Base-by-base conservation (phyloP, 2,797 vertebrate species). In the Arrhamphus sclerolepis region DNA sequence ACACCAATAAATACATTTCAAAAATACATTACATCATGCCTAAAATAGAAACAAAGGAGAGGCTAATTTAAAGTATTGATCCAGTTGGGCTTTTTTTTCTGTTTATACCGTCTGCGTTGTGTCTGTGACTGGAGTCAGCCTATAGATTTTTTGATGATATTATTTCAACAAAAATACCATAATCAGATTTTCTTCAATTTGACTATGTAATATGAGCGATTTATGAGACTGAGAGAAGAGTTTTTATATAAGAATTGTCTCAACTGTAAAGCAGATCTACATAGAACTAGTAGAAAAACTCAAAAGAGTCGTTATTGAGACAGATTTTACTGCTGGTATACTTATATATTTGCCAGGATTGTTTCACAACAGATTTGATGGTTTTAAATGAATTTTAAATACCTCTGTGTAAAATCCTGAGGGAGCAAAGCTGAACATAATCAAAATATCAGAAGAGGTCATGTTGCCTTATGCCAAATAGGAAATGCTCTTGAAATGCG, bases 81-180 rank as follows among this genome's bases (percentile, higher is more conserved):
- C 65, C 34, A 16, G 41, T 13, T 43, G 38, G 22, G 44, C 39
- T 24, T 70, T 19, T 60, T 61, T 60, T 61, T 62, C 66, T 73
- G 47, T 81, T 75, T 52, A 53, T 61, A 65, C 62, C 51, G 77
- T 81, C 72, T 87, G 70, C 44, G 56, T 67, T 74, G 62, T 70
- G 66, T 78, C 77, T 78, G 59, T 69, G 71, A 54, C 56, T 60
- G 57, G 72, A 88, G 82, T 78, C 80, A 19, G 72, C 3, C 29
- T 80, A 88, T 86, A 41, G 87, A 85, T 91, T 83, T 80, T 81
- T 70, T 75, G 4, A 83, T 75, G 72, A 43, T 75, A 69, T 83
- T 83, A 81, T 50, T 66, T 79, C 66, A 67, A 75, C 61, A 57
- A 48, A 49, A 77, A 77, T 59, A 63, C 44, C 64, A 18, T 80